Evolutionary conservation across 1,140 invertebrate species (phyloP).

Genomic region (Drosophila tani): DNA sequence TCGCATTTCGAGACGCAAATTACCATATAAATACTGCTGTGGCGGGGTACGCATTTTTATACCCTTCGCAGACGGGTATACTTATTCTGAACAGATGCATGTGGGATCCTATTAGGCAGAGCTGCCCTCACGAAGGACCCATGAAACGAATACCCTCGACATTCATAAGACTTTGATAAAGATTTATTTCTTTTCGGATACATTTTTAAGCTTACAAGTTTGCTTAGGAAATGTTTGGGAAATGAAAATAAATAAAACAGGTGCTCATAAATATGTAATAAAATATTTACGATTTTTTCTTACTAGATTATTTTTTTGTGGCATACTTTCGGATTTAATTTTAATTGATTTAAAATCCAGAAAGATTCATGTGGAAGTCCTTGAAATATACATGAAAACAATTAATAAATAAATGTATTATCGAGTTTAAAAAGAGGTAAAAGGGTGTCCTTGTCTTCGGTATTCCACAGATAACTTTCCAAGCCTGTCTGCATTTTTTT

Average conservation of each 20-base stretch:
- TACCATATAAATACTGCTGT: conserved; percentile 42
- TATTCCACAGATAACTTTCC: background rate
- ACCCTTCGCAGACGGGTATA: background rate
- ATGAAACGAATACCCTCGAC: background rate
- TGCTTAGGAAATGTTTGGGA: background rate
- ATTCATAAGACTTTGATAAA: background rate
- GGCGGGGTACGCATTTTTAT: conserved; percentile 13
- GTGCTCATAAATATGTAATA: background rate
- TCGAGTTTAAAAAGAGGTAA: no score
- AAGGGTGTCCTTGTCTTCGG: background rate
- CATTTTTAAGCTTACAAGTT: no score
- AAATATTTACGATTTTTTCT: background rate
- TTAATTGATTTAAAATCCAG: no score
- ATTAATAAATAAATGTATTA: no score
- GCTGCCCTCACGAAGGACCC: background rate
- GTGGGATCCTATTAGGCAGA: background rate
- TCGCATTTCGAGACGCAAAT: conserved; percentile 44
- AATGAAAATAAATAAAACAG: background rate
- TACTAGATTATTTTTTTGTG: background rate
- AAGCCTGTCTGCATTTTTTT: conserved; percentile 38
- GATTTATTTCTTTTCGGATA: no score
- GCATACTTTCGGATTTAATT: no score
- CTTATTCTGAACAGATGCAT: no score
- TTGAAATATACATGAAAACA: background rate
- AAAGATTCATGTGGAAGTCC: background rate